phyloP scores from a whole-genome alignment of 2,797 vertebrate species.

The Chromis chromis region DNA sequence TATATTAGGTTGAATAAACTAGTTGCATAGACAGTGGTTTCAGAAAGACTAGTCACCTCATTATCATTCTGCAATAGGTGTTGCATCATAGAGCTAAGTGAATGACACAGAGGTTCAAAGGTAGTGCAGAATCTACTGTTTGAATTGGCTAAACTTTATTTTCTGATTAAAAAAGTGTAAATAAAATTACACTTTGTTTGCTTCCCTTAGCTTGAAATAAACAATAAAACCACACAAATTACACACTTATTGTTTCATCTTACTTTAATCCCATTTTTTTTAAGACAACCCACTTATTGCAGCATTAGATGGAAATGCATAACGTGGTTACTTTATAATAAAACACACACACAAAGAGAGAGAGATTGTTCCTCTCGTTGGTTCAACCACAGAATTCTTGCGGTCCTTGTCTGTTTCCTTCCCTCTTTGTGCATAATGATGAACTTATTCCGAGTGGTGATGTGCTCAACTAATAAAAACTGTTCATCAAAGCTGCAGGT shows the following conservation, averaged over 20 bases:
- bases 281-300: not conserved
- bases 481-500: slow-evolving; percentile 34
- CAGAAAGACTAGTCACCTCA: no score
- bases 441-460: slow-evolving; percentile 13
- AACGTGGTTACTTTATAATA: not conserved
- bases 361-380: slow-evolving; percentile 12
- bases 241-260: not conserved
- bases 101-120: no score
- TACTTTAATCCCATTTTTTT: not conserved
- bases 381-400: slow-evolving; percentile 7
- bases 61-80: no score
- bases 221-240: not conserved
- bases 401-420: slow-evolving; percentile 9
- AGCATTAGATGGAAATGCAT: not conserved
- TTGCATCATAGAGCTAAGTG: no score
- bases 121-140: no score
- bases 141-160: no score
- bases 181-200: no score
- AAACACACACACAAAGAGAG: not conserved
- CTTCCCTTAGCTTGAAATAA: not conserved
- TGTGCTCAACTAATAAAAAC: slow-evolving; percentile 24
- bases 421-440: slow-evolving; percentile 3
- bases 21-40: no score
- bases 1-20: no score
- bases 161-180: no score